A percentile compares a stretch with the other conserved stretches of the same genome.
phyloP scores from a whole-genome alignment of 1,140 invertebrate species.

The Drosophila tropicalis region DNA sequence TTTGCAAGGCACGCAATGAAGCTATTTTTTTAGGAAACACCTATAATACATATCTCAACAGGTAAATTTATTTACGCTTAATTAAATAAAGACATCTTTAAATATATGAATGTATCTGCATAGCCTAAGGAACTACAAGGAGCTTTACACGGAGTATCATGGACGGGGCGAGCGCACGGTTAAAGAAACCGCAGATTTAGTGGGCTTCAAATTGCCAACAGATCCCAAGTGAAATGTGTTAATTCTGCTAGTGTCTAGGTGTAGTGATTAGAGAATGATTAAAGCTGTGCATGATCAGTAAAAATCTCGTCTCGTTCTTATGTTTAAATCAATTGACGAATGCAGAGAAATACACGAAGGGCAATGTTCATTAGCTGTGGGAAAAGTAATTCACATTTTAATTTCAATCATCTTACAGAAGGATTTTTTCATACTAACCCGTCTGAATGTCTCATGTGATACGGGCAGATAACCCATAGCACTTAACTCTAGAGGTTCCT shows the following conservation, averaged over 20 bases:
- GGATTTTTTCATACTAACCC: slow-evolving; percentile 28
- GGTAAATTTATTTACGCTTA: no score
- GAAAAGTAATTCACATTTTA: not conserved
- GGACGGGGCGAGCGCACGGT: slow-evolving; percentile 90
- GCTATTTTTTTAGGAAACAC: slow-evolving; percentile 88
- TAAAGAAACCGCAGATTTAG: slow-evolving; percentile 90
- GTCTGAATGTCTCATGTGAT: slow-evolving; percentile 58
- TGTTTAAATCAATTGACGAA: slow-evolving; percentile 51
- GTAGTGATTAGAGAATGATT: slow-evolving; percentile 33
- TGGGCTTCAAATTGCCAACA: slow-evolving; percentile 93
- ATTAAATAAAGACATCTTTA: no score
- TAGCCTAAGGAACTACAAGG: slow-evolving; percentile 87
- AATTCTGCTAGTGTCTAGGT: slow-evolving; percentile 8
- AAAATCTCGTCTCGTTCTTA: not conserved
- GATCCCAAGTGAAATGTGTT: slow-evolving; percentile 86
- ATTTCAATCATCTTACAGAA: not conserved
- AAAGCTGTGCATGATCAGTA: slow-evolving; percentile 35
- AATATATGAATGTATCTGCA: slow-evolving; percentile 84
- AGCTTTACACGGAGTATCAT: slow-evolving; percentile 89
- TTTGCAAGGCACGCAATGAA: slow-evolving; percentile 92
- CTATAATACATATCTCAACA: slow-evolving; percentile 86
- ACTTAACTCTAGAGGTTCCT: slow-evolving; percentile 52
- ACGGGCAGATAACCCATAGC: slow-evolving; percentile 56
- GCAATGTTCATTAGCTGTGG: slow-evolving; percentile 58
- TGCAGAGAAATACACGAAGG: slow-evolving; percentile 55